Evolutionary conservation across 2,113 vertebrate genomes (phyloP).

Genomic region (Aspidoscelis tigris): DNA sequence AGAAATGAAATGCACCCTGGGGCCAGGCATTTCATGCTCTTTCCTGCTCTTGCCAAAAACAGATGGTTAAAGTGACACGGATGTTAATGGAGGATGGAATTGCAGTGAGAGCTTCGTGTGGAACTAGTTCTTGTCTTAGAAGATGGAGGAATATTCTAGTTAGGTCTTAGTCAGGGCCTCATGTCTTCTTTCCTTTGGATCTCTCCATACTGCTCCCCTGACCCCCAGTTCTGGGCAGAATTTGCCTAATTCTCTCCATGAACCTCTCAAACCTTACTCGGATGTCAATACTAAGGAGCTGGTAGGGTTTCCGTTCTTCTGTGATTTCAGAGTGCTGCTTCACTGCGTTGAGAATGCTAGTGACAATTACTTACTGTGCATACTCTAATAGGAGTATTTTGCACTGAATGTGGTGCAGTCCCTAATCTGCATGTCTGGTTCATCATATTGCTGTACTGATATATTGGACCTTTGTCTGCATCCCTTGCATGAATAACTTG

Average conservation of each 20-base stretch:
- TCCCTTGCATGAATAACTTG: background rate
- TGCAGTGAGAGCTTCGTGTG: background rate
- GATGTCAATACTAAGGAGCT: background rate
- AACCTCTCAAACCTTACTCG: background rate
- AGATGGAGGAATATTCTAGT: background rate
- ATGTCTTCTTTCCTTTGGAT: background rate
- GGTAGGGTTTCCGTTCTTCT: background rate
- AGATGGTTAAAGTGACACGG: background rate
- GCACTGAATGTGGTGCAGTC: background rate
- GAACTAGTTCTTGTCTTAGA: background rate
- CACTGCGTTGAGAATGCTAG: background rate
- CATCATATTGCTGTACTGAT: background rate
- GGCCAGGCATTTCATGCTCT: background rate
- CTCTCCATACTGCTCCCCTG: background rate
- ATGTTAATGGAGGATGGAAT: fast-evolving
- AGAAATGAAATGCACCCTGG: background rate
- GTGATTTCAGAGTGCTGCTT: no score
- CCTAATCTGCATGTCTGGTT: background rate
- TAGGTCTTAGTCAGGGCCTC: no score
- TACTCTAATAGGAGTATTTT: background rate
- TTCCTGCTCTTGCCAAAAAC: background rate
- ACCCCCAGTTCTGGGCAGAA: no score
- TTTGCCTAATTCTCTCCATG: no score
- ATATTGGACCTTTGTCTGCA: background rate
- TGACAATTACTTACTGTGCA: background rate